A percentile compares a stretch with the other conserved stretches of the same genome.
These are phyloP conservation scores for Daktulosphaira vitifoliae DNA, from an alignment of 1,140 invertebrate genomes.

Conservation along the genomic window DNA sequence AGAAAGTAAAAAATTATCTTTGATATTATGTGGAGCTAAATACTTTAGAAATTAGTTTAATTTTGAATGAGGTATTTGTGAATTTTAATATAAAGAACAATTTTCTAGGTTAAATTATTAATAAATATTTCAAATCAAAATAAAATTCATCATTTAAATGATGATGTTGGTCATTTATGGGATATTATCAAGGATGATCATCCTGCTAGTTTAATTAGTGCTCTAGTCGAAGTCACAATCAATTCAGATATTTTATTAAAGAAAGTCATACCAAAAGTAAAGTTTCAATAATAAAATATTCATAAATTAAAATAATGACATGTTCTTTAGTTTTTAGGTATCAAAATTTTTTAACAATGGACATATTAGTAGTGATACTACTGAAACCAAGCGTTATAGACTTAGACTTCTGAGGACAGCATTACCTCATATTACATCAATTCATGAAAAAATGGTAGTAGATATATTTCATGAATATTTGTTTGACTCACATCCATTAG, in stretches of 20 bases:
- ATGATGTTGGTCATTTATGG: constrained; percentile 10
- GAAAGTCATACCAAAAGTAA: constrained; percentile 1
- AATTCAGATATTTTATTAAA: neutral
- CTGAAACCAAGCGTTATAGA: constrained; percentile 3
- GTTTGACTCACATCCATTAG: constrained; percentile 12
- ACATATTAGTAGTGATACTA: neutral
- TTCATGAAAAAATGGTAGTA: neutral
- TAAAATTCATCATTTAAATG: constrained; percentile 11
- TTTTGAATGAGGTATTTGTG: too few relatives aligned
- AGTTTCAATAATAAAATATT: neutral
- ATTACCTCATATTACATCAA: neutral
- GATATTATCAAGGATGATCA: neutral
- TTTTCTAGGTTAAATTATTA: constrained; percentile 8
- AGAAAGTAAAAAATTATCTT: too few relatives aligned
- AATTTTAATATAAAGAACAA: too few relatives aligned
- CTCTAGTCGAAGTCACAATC: constrained; percentile 4
- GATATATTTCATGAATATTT: neutral
- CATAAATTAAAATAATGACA: neutral
- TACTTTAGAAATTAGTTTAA: too few relatives aligned
- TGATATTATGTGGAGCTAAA: too few relatives aligned
- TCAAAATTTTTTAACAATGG: neutral
- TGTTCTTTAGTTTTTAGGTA: neutral
- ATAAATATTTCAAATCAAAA: constrained; percentile 2
- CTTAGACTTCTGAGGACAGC: neutral
- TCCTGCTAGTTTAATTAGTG: neutral